Base-by-base conservation (phyloP, 2,888 invertebrate species). In the Lymantria dispar region DNA sequence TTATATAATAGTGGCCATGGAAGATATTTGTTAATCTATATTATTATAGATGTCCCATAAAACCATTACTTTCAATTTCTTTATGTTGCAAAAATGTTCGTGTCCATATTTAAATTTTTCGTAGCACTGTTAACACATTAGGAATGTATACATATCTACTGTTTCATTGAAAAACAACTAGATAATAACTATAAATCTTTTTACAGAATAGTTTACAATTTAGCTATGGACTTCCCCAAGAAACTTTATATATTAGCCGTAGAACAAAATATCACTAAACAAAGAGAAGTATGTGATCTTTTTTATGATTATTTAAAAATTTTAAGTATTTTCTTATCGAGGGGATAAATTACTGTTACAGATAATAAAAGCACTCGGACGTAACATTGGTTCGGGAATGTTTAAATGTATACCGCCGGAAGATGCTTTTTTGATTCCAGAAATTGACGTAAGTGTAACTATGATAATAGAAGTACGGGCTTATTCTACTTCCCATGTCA, bases 211-310 rank as follows among this genome's bases (percentile, higher is more conserved):
- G 68, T 93, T 43, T 79, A 80, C 60, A 83, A 86, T 56, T 67
- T 92, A 50, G 66, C 93, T 47, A 74, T 78, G 60, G 85, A 89
- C 47, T 92, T 93, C 65, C 94, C 94, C 22, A 87, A 78, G 60
- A 87, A 92, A 50, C 88, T 92, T 10, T 95, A 94, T 65, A 91
- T 95, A 42, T 76, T 95, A 37, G 95, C 94, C 0, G 93, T 94
- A 0, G 94, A 95, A 71, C 93, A 93, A 68, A 91, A 87, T 43
- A 62, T 92, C n/a, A 85, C 91, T 3, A 91, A 89, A 48, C 92
- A 90, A 69, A 78, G 77, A 80, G 86, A 90, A 75, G 91, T 87
- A 58, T 29, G 38, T 30, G 12, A 10, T 11, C 1, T 15, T 40
- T 15, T 3, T n/a, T n/a, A n/a, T n/a, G 15, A 10, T 38, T 22